Evolutionary conservation across 1,140 invertebrate genomes (phyloP).

Genomic region (Lasioglossum baleicum): DNA sequence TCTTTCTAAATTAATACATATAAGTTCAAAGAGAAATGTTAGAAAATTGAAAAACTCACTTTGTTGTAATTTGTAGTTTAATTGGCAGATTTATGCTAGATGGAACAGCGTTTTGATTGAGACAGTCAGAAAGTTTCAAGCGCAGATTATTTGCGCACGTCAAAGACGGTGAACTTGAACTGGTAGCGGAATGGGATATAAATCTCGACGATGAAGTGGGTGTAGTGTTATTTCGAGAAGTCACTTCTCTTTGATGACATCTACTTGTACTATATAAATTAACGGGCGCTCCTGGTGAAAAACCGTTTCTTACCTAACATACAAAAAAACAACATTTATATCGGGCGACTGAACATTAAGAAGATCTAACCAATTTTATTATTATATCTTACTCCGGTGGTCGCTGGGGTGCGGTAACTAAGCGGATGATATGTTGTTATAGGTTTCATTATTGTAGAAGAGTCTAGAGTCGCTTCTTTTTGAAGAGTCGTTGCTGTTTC

Average conservation of each 20-base stretch:
- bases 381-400: slow-evolving; percentile 70
- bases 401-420: slow-evolving; percentile 79
- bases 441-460: slow-evolving; percentile 77
- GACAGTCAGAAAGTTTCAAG: slow-evolving; percentile 71
- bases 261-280: slow-evolving; percentile 75
- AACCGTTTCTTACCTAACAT: slow-evolving; percentile 68
- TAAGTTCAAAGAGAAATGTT: not conserved
- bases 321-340: not conserved
- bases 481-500: slow-evolving; percentile 88
- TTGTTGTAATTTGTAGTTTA: slow-evolving; percentile 76
- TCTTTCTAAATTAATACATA: not conserved
- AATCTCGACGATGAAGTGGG: slow-evolving; percentile 73
- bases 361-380: not conserved
- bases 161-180: slow-evolving; percentile 60
- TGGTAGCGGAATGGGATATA: slow-evolving; percentile 65
- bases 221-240: slow-evolving; percentile 65
- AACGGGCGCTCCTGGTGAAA: slow-evolving; percentile 75
- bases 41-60: slow-evolving; percentile 57
- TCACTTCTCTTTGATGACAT: slow-evolving; percentile 64
- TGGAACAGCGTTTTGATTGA: slow-evolving; percentile 67
- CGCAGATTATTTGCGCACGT: slow-evolving; percentile 64
- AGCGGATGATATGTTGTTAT: slow-evolving; percentile 81
- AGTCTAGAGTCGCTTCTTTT: slow-evolving; percentile 85
- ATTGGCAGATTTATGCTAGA: slow-evolving; percentile 71
- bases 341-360: not conserved